These are phyloP conservation scores for Neocrepidodera transversa DNA, from an alignment of 2,888 invertebrate genomes.

Conservation along the genomic window DNA sequence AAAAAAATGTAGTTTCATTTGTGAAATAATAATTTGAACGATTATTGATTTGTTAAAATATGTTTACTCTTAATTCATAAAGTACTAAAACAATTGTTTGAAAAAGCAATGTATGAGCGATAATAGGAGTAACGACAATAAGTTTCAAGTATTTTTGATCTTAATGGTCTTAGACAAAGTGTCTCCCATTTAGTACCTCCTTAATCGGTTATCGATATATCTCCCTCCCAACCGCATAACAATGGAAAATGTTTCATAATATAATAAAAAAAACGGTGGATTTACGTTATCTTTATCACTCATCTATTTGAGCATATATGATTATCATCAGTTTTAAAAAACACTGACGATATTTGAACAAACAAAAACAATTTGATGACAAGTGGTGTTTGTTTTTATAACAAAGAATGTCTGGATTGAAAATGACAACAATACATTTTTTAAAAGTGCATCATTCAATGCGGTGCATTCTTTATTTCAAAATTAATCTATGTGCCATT, in stretches of 20 bases:
- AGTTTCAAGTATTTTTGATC: slow-evolving; percentile 4
- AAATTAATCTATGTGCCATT: neutral
- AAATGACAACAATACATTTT: slow-evolving; percentile 1
- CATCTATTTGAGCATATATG: neutral
- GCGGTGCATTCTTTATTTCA: neutral
- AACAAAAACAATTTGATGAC: slow-evolving; percentile 15
- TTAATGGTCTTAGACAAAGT: slow-evolving; percentile 19
- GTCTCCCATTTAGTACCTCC: slow-evolving; percentile 27
- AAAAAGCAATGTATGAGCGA: too few species aligned
- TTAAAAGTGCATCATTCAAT: neutral
- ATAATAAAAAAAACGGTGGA: slow-evolving; percentile 6
- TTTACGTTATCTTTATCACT: slow-evolving; percentile 8
- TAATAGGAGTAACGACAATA: neutral
- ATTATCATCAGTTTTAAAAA: slow-evolving; percentile 1
- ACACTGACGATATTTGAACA: slow-evolving; percentile 4
- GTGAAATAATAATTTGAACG: too few species aligned
- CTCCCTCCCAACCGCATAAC: neutral
- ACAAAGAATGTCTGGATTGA: slow-evolving; percentile 12
- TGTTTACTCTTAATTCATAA: too few species aligned
- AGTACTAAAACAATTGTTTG: too few species aligned
- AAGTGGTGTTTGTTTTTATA: slow-evolving; percentile 13
- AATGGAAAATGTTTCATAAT: slow-evolving; percentile 12
- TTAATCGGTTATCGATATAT: slow-evolving; percentile 7
- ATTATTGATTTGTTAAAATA: too few species aligned
- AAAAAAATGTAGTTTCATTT: too few species aligned